Percentiles rank a stretch among this genome's conserved stretches.
Conservation (phyloP, 2,797 vertebrate species). For the Galaxias olidus region DNA sequence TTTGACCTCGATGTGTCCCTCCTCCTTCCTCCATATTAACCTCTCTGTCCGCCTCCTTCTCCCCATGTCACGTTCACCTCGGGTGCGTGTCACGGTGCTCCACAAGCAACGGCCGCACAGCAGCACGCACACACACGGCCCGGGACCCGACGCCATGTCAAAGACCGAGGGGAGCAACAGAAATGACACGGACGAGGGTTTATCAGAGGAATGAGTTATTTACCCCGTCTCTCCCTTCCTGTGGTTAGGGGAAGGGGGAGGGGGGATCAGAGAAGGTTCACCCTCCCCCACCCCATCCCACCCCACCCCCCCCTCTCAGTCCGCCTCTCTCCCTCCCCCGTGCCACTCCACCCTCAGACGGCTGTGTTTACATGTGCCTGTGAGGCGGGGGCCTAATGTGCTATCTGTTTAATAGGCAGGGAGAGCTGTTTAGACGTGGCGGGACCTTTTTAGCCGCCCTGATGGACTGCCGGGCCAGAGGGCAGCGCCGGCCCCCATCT, state of each 20-base stretch:
- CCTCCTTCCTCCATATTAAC: not conserved
- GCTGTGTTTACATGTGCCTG: conserved; percentile 72
- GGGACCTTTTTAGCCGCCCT: conserved; percentile 65
- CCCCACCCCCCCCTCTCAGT: conserved; percentile 25
- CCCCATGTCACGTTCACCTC: not conserved
- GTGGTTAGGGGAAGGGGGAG: conserved; percentile 68
- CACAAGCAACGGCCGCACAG: conserved; percentile 26
- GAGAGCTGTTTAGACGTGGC: conserved; percentile 68
- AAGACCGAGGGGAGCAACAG: not conserved
- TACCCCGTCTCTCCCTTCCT: conserved; percentile 75
- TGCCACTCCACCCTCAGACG: conserved; percentile 37
- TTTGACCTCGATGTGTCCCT: not conserved
- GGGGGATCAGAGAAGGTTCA: conserved; percentile 65
- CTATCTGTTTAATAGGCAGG: conserved; percentile 72
- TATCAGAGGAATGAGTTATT: conserved; percentile 67
- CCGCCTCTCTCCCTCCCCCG: not conserved
- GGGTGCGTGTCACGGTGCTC: conserved; percentile 3
- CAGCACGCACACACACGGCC: conserved; percentile 22
- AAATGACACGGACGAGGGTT: conserved; percentile 25
- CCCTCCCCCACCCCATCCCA: no score
- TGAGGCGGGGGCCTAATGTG: conserved; percentile 67
- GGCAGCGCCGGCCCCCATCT: conserved; percentile 64
- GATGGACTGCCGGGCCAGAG: conserved; percentile 62
- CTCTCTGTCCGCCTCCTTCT: not conserved
- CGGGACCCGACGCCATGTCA: not conserved